Evolutionary conservation across 1,140 invertebrate genomes (phyloP).

Genomic region (Tetramorium alpestre): DNA sequence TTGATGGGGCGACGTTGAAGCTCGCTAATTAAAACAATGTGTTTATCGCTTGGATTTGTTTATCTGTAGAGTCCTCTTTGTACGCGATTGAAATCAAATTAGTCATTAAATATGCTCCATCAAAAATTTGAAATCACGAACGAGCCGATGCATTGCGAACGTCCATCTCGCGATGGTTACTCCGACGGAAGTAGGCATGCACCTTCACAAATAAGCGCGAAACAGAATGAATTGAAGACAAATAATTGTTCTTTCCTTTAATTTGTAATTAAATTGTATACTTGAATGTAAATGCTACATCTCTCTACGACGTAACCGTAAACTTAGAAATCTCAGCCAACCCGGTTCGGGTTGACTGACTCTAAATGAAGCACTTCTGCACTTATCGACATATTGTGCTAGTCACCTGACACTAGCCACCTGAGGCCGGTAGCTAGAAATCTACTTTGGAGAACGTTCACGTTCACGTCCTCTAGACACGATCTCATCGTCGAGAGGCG

Average conservation of each 20-base stretch:
- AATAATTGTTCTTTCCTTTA: not conserved
- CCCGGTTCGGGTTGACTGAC: not conserved
- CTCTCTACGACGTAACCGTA: not conserved
- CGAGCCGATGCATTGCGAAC: not conserved
- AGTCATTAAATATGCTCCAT: slow-evolving; percentile 21
- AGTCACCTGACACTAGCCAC: slow-evolving; percentile 32
- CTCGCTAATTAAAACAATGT: slow-evolving; percentile 45
- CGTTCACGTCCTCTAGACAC: slow-evolving; percentile 42
- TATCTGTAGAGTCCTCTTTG: slow-evolving; percentile 33
- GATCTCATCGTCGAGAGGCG: slow-evolving; percentile 39
- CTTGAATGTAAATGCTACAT: not conserved
- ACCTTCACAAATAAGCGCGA: not conserved
- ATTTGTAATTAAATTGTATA: slow-evolving; percentile 28
- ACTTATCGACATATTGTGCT: slow-evolving; percentile 22
- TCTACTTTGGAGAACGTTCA: slow-evolving; percentile 50
- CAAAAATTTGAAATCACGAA: slow-evolving; percentile 32
- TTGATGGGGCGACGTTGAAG: not conserved
- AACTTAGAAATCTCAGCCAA: slow-evolving; percentile 6
- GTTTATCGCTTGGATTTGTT: slow-evolving; percentile 45
- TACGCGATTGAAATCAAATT: slow-evolving; percentile 48
- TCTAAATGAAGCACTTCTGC: not conserved
- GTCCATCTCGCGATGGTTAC: not conserved
- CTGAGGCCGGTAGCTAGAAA: slow-evolving; percentile 39
- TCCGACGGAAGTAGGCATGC: not conserved
- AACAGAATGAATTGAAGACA: not conserved